A percentile compares a stretch with the other conserved stretches of the same genome.
Conservation (phyloP, 2,113 vertebrate species). For the Menura novaehollandiae region DNA sequence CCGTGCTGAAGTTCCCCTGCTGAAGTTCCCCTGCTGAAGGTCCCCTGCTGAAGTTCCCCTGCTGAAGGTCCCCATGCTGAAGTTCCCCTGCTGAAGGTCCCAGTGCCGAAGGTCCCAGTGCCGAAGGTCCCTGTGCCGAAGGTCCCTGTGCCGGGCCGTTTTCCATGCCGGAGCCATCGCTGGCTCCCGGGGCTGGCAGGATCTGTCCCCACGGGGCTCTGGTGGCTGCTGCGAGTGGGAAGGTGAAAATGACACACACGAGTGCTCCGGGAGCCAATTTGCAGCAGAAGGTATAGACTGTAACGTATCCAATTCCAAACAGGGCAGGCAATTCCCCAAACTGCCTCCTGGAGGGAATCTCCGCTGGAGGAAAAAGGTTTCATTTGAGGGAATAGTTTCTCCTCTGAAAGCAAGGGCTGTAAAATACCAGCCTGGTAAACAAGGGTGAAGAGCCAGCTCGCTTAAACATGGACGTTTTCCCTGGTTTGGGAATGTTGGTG, state of each 20-base stretch:
- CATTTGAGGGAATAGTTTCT: neutral
- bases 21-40: too few species aligned
- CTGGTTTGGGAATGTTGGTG: fast-evolving
- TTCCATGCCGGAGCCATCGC: too few species aligned
- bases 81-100: too few species aligned
- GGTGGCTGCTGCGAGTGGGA: conserved; percentile 1
- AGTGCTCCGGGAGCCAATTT: conserved; percentile 41
- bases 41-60: too few species aligned
- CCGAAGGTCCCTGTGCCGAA: neutral
- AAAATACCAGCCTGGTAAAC: neutral
- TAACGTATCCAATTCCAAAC: conserved; percentile 13
- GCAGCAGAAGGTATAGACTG: conserved; percentile 51
- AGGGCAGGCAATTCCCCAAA: conserved; percentile 46
- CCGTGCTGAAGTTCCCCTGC: too few species aligned
- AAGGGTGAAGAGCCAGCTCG: neutral
- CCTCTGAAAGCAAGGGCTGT: neutral
- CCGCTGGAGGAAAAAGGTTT: neutral
- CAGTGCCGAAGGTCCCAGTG: too few species aligned
- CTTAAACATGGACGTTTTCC: fast-evolving
- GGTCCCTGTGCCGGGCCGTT: neutral
- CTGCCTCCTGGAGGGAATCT: conserved; percentile 48
- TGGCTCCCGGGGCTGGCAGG: neutral
- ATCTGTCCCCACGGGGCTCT: neutral
- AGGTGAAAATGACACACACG: conserved; percentile 42
- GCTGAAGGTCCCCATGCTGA: too few species aligned